A percentile compares a stretch with the other conserved stretches of the same genome.
Evolutionary conservation across 1,140 invertebrate species (phyloP).

Genomic region (Drosophila burlai): DNA sequence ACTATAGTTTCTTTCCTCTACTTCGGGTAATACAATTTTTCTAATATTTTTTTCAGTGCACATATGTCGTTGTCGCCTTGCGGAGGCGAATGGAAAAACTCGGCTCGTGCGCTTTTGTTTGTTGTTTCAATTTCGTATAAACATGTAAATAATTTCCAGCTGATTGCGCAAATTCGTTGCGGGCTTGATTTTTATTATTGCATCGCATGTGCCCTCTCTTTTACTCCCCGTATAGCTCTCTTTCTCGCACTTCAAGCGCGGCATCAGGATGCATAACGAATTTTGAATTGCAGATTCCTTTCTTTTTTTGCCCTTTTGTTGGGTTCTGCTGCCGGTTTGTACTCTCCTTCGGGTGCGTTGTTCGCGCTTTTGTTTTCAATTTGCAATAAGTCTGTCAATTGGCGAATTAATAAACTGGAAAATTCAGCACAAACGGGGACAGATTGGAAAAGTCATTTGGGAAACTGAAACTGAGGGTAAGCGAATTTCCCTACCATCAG

Average conservation of each 20-base stretch:
- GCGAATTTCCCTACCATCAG: slow-evolving; percentile 25
- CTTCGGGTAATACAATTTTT: neutral
- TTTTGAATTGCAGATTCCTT: slow-evolving; percentile 55
- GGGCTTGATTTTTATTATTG: slow-evolving; percentile 83
- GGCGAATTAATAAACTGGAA: slow-evolving; percentile 85
- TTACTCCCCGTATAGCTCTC: slow-evolving; percentile 11
- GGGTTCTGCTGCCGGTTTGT: slow-evolving; percentile 18
- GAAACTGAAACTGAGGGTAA: slow-evolving; percentile 20
- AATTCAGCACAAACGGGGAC: slow-evolving; percentile 69
- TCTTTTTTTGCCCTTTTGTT: slow-evolving; percentile 12
- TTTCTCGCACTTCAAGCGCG: neutral
- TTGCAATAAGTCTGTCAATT: slow-evolving; percentile 85
- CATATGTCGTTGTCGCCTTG: slow-evolving; percentile 28
- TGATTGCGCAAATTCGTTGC: slow-evolving; percentile 82
- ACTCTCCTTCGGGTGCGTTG: slow-evolving; percentile 45
- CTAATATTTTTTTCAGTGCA: slow-evolving; percentile 22
- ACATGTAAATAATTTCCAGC: slow-evolving; percentile 83
- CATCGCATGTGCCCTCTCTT: slow-evolving; percentile 47
- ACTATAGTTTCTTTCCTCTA: too few relatives aligned
- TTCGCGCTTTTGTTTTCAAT: slow-evolving; percentile 84
- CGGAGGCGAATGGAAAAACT: slow-evolving; percentile 30
- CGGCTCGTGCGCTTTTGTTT: slow-evolving; percentile 55
- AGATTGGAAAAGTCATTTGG: slow-evolving; percentile 65
- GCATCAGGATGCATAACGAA: slow-evolving; percentile 72
- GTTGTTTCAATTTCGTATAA: slow-evolving; percentile 83